Base-by-base conservation (phyloP, 2,888 invertebrate genomes). In the Apamea crenata region DNA sequence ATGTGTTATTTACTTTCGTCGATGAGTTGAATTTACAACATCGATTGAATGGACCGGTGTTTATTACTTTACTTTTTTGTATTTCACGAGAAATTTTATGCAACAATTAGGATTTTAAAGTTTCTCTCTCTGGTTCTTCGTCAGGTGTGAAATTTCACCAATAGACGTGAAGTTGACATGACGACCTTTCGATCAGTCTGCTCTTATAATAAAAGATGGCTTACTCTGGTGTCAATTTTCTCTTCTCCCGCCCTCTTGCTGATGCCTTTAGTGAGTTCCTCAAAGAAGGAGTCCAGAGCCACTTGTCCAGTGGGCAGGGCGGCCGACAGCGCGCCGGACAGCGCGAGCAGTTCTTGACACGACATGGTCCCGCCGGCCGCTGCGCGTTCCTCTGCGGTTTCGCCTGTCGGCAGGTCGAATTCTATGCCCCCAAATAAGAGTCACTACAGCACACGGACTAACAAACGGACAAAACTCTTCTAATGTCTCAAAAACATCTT, bases 261-360 rank as follows among this genome's bases (percentile, higher is more conserved):
- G 90, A 97, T 98, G 87, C 98, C 98, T 92, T 98, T 98, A 18
- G 98, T 98, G 70, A 98, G 96, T 72, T 98, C 98, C 91, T 98
- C 98, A 91, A 99, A 98, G 94, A 99, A 98, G 0, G 98, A 98
- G 92, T 99, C 98, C 73, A 99, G 95, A 25, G 98, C 98, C 67
- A 98, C 97, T 94, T 98, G 98, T 36, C 99, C 98, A 8, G 99
- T 99, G 4, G 99, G 99, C 83, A 99, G 95, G 0, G 99, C 99
- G 0, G 99, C 99, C 84, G 99, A 99, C 77, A 99, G 97, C 0
- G 99, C 99, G 18, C 99, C 99, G 72, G 98, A 98, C 76, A 99
- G 97, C n/a, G 99, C 99, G 81, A 99, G 97, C 50, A 99, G 97
- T 95, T 99, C 99, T 94, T 99, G 99, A 94, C 99, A 99, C 0